Conservation (phyloP, 2,797 vertebrate species). For the Lateolabrax maculatus region DNA sequence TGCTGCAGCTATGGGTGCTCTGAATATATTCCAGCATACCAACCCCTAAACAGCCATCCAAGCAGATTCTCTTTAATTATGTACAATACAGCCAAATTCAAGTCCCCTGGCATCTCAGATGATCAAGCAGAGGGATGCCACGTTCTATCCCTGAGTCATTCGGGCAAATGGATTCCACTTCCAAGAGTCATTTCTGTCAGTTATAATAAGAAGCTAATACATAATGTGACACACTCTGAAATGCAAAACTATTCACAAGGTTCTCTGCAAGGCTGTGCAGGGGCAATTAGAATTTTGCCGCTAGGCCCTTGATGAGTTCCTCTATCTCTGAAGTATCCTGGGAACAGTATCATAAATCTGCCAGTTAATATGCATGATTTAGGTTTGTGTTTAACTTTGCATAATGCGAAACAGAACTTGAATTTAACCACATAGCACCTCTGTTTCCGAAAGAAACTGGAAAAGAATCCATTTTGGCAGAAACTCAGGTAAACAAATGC, state of each 20-base stretch:
- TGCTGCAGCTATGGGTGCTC: slow-evolving; percentile 55
- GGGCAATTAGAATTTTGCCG: slow-evolving; percentile 78
- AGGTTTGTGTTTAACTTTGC: slow-evolving; percentile 53
- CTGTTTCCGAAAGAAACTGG: neutral
- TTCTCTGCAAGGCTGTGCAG: slow-evolving; percentile 72
- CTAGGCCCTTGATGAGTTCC: slow-evolving; percentile 72
- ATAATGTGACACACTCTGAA: slow-evolving; percentile 77
- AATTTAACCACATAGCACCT: slow-evolving; percentile 7
- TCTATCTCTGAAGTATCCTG: slow-evolving; percentile 68
- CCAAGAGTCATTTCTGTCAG: slow-evolving; percentile 79
- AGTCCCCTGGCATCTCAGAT: slow-evolving; percentile 67
- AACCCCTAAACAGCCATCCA: slow-evolving; percentile 50
- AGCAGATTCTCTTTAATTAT: slow-evolving; percentile 80
- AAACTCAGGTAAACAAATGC: slow-evolving; percentile 31
- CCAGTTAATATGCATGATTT: slow-evolving; percentile 69
- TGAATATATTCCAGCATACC: slow-evolving; percentile 51
- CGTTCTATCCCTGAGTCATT: slow-evolving; percentile 70
- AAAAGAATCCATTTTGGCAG: slow-evolving; percentile 19
- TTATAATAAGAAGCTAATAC: slow-evolving; percentile 82
- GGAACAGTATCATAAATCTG: slow-evolving; percentile 66
- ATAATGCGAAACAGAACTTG: slow-evolving; percentile 45
- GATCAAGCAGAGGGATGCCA: slow-evolving; percentile 76
- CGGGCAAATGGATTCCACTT: slow-evolving; percentile 79
- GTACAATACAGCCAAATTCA: slow-evolving; percentile 69
- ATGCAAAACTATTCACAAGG: slow-evolving; percentile 79